A percentile compares a stretch with the other conserved stretches of the same genome.
Conservation (phyloP, 2,797 vertebrate species). For the Crenichthys baileyi region DNA sequence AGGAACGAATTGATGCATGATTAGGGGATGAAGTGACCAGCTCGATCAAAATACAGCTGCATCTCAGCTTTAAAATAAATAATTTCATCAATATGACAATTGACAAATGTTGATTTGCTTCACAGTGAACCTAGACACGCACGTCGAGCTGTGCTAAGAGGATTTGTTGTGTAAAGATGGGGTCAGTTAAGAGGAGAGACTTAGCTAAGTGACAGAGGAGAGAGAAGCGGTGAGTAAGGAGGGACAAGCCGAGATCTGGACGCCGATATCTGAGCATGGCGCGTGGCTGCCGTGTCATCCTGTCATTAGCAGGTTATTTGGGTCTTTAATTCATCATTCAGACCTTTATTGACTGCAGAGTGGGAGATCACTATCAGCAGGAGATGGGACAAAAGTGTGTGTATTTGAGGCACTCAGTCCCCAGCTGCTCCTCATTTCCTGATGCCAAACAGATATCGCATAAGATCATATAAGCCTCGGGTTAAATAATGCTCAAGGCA, state of each 20-base stretch:
- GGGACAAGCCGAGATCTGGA: constrained; percentile 59
- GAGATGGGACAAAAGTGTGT: constrained; percentile 50
- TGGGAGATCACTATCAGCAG: constrained; percentile 73
- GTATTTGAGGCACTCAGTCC: constrained; percentile 56
- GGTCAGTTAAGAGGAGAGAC: constrained; percentile 55
- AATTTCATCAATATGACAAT: background rate
- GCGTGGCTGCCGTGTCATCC: constrained; percentile 73
- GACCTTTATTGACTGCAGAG: constrained; percentile 79
- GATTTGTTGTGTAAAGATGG: background rate
- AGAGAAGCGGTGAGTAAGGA: constrained; percentile 28
- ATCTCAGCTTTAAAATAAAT: background rate
- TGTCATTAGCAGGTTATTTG: constrained; percentile 79
- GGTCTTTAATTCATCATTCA: constrained; percentile 80
- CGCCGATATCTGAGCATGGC: constrained; percentile 60
- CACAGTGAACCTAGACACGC: constrained; percentile 17
- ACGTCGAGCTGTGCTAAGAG: constrained; percentile 7
- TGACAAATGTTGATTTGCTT: background rate
- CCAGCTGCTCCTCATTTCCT: constrained; percentile 78
- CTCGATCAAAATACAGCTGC: background rate
- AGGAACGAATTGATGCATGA: background rate
- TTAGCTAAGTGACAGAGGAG: constrained; percentile 34
- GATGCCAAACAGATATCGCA: constrained; percentile 68
- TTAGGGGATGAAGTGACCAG: background rate
- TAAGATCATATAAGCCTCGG: constrained; percentile 57
- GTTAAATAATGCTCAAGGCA: constrained; percentile 46